Percentiles rank a stretch among this genome's conserved stretches.
phyloP scores from a whole-genome alignment of 2,888 invertebrate species.

The Pachycephus smyrnensis region DNA sequence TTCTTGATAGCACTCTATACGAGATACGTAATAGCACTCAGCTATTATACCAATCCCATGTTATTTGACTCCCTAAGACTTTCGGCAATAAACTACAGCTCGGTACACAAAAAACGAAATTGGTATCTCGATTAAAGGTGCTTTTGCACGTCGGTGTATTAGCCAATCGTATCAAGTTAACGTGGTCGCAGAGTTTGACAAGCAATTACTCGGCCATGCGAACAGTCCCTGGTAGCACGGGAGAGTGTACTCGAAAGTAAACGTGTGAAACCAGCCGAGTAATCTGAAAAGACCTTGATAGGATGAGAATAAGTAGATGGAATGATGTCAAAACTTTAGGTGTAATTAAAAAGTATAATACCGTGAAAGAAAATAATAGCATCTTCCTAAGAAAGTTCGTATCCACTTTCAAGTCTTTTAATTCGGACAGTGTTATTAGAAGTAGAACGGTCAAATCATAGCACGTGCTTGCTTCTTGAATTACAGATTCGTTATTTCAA shows the following conservation, averaged over 20 bases:
- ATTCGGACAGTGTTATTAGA: too few species aligned
- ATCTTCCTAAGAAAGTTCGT: background rate
- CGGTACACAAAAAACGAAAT: background rate
- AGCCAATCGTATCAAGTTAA: slow-evolving; percentile 27
- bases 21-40: background rate
- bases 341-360: background rate
- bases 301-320: background rate
- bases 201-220: slow-evolving; percentile 23
- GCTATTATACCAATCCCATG: background rate
- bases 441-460: background rate
- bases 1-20: background rate
- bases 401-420: too few species aligned
- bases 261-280: background rate
- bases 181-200: slow-evolving; percentile 26
- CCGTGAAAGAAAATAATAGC: background rate
- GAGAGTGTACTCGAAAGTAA: background rate
- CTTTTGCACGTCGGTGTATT: slow-evolving; percentile 7
- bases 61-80: background rate
- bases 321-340: background rate
- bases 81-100: background rate
- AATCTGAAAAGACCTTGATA: background rate
- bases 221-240: background rate
- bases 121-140: background rate
- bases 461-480: background rate
- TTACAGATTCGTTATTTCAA: background rate